Base-by-base conservation (phyloP, 1,140 invertebrate species). In the honey bee (Apis mellifera) region DNA sequence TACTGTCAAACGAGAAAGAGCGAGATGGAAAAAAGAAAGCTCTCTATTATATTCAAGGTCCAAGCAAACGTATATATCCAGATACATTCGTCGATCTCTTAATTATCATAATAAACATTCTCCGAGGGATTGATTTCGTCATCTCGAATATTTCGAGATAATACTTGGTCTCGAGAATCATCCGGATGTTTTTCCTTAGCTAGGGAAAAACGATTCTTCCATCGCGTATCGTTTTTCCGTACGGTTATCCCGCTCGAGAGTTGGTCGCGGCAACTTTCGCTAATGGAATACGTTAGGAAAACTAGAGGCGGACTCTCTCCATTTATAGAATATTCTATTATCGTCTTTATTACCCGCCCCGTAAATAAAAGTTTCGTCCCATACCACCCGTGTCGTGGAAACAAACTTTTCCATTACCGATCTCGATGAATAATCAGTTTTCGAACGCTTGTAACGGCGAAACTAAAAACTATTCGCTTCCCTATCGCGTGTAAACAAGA, bases 201-300 rank as follows among this genome's bases (percentile, higher is more conserved):
- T 32, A 32, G 26, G 32, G 2, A 32, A 32, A 32, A 15, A 54
- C 48, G 50, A 64, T 64, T 50, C 50, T n/a, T 52, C 60, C 70
- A 80, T 80, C 55, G 65, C 73, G 32, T 32, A 32, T 32, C 59
- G 65, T 74, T 74, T 74, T 74, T 62, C 70, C 21, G 21, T 21
- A 5, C 17, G 52, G 9, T 13, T 54, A 73, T 80, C 65, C 59
- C 26, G 8, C 59, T 42, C 32, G 32, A 42, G 55, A 80, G 57
- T 74, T 55, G 32, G 69, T 52, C 26, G 50, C 50, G 70, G 70
- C 70, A 74, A 65, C 70, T 80, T 80, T 52, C 78, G 78, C 50
- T 80, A 80, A 80, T 80, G 78, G 78, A 80, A 80, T 80, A 80
- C 70, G 78, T 80, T 80, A 80, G 65, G 78, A 74, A 82, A 82